A percentile compares a stretch with the other conserved stretches of the same genome.
These are phyloP conservation scores for Morpho helenor DNA, from an alignment of 2,888 invertebrate species.

Conservation along the genomic window DNA sequence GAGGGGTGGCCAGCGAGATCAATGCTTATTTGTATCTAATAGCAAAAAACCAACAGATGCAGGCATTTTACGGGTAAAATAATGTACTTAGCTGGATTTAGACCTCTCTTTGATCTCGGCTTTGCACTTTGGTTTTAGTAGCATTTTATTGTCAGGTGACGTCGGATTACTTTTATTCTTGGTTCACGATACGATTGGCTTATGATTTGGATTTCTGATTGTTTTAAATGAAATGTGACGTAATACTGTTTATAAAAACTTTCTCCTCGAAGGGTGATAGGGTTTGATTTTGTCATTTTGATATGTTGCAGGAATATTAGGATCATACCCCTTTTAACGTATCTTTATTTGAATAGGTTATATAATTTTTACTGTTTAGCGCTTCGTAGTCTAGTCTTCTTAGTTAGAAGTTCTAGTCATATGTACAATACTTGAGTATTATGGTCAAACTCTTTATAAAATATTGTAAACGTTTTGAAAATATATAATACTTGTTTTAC, in stretches of 20 bases:
- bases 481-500: too few relatives aligned
- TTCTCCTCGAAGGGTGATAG: conserved; percentile 23
- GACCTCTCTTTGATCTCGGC: conserved; percentile 67
- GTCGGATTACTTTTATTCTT: conserved; percentile 40
- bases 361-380: too few relatives aligned
- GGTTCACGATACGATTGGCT: conserved; percentile 45
- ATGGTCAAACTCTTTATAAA: too few relatives aligned
- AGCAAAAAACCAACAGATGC: conserved; percentile 76
- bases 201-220: conserved; percentile 33
- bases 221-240: conserved; percentile 44
- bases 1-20: conserved; percentile 58
- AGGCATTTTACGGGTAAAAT: conserved; percentile 77
- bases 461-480: too few relatives aligned
- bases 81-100: conserved; percentile 74
- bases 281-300: background rate
- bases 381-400: too few relatives aligned
- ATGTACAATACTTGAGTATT: too few relatives aligned
- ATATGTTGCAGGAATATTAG: background rate
- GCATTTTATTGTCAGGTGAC: conserved; percentile 41
- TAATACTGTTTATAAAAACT: conserved; percentile 41
- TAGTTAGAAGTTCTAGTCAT: too few relatives aligned
- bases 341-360: too few relatives aligned
- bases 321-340: background rate
- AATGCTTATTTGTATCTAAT: conserved; percentile 75
- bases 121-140: conserved; percentile 37